Evolutionary conservation across 2,797 vertebrate species (phyloP), one percentile per base, ranked within the genome.

Genomic region (Hoplostethus mediterraneus): DNA sequence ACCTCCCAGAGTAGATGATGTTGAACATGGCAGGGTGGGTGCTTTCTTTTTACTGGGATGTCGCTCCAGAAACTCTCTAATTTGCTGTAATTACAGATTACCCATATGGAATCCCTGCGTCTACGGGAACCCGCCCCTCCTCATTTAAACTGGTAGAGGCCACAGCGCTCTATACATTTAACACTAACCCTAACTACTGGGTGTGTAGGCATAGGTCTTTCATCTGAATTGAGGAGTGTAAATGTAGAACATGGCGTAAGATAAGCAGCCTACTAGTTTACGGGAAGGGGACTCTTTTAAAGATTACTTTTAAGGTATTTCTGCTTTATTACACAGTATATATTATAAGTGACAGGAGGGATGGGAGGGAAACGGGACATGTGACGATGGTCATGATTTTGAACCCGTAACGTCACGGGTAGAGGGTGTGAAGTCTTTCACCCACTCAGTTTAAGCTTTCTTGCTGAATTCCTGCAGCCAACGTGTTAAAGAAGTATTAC

Each of bases 11-110:
- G 62, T 54, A 67, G 52, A 72, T 21, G 59, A 40, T 74, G 77
- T 49, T 79, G 71, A 71, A 62, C 73, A 77, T 73, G 65, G 69
- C 72, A 89, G 85, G 86, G 79, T 58, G 72, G 71, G 21, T 78
- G 58, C 84, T 79, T 79, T 79, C 80, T 90, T 79, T 79, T 79
- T 71, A 88, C 65, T 75, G 73, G 58, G 58, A 75, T 21, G 8
- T 48, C 8, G 31, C 75, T 75, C 11, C 31, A 72, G 71, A 73
- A 80, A 78, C 82, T 86, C 90, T 94, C 72, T 92, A 74, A 89
- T 94, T 92, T 92, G 45, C 77, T 4, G 8, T 94, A 93, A 95
- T 95, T 94, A 95, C 77, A 95, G 74, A 83, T 87, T 42, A 45
- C 73, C 67, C 25, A 28, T 88, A 91, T 83, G 66, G 86, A 89